phyloP scores from a whole-genome alignment of 1,140 invertebrate genomes.

The Drosophila ironensis region DNA sequence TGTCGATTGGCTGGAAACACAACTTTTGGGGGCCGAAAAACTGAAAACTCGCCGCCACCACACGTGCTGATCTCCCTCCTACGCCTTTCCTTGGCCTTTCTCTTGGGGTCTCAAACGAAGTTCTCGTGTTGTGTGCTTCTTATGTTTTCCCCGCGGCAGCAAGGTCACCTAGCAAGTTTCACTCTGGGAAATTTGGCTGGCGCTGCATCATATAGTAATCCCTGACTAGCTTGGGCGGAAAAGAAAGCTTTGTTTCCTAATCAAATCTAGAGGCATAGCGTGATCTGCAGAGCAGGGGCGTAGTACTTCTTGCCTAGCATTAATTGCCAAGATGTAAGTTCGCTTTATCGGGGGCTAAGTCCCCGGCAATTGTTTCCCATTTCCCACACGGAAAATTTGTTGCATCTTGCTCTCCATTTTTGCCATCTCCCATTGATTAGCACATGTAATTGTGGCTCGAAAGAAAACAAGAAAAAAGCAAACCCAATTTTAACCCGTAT shows the following conservation, averaged over 20 bases:
- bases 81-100: conserved; percentile 14
- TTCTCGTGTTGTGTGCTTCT: background rate
- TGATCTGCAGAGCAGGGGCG: background rate
- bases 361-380: conserved; percentile 29
- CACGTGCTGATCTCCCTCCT: conserved; percentile 57
- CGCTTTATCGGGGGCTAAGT: conserved; percentile 14
- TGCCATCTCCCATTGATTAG: conserved; percentile 50
- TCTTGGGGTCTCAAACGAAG: background rate
- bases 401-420: conserved; percentile 4
- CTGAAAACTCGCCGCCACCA: conserved; percentile 7
- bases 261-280: conserved; percentile 29
- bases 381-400: conserved; percentile 5
- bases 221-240: conserved; percentile 23
- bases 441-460: conserved; percentile 46
- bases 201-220: conserved; percentile 9
- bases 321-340: conserved; percentile 7
- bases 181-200: conserved; percentile 37
- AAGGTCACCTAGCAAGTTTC: conserved; percentile 35
- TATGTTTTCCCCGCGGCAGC: conserved; percentile 9
- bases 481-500: conserved; percentile 37
- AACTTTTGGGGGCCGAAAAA: background rate
- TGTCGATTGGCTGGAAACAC: conserved; percentile 45
- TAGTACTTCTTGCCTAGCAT: conserved; percentile 9
- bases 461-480: conserved; percentile 7
- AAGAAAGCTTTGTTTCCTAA: conserved; percentile 23